Conservation (phyloP, 2,113 vertebrate species). For the Eptesicus fuscus region DNA sequence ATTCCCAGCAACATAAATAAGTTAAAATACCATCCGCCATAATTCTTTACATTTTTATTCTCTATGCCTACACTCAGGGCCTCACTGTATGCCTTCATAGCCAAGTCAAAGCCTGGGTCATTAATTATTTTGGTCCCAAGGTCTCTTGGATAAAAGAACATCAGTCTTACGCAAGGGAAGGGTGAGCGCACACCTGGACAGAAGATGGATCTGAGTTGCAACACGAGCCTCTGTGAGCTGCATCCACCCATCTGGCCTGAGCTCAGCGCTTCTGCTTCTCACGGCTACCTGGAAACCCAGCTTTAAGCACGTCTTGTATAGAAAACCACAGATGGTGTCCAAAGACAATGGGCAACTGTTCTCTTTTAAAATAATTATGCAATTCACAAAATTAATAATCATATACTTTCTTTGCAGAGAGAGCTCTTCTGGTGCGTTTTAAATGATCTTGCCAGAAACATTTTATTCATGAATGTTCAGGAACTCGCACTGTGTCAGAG, state of each 20-base stretch:
- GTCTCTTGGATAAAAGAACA: neutral
- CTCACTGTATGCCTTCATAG: neutral
- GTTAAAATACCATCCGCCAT: neutral
- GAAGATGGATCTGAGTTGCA: neutral
- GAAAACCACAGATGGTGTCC: neutral
- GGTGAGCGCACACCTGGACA: neutral
- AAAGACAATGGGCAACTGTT: neutral
- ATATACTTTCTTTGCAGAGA: neutral
- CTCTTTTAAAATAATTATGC: neutral
- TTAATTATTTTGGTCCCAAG: constrained; percentile 36
- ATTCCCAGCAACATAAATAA: neutral
- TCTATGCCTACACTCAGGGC: neutral
- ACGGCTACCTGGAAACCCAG: neutral
- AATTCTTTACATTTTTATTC: neutral
- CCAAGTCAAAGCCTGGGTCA: neutral
- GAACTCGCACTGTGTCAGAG: neutral
- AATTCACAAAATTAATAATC: neutral
- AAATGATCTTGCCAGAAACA: neutral
- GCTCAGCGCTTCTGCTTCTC: neutral
- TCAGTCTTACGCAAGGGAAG: neutral
- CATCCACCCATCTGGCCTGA: neutral
- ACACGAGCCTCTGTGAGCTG: neutral
- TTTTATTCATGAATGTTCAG: neutral
- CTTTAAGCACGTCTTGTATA: neutral
- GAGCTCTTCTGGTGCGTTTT: neutral